Conservation (phyloP, 2,797 vertebrate species). For the Sphenopsis melanotis region DNA sequence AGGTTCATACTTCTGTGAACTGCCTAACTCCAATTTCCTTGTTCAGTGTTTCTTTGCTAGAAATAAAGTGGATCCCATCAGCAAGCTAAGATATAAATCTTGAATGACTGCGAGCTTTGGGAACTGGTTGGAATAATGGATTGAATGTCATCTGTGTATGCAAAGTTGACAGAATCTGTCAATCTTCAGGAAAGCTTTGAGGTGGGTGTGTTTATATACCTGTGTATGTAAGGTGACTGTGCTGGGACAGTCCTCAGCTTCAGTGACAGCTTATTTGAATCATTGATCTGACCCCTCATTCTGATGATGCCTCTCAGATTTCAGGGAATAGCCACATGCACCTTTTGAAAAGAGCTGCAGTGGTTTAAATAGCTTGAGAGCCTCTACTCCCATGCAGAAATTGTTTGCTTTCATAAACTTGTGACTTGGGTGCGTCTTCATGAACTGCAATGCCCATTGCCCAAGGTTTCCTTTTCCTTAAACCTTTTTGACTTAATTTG, state of each 20-base stretch:
- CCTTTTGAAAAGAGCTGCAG: not conserved
- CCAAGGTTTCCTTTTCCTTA: not conserved
- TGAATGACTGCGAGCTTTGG: conserved; percentile 37
- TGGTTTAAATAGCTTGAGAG: not conserved
- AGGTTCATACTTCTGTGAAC: not conserved
- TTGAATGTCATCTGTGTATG: conserved; percentile 25
- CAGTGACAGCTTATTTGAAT: not conserved
- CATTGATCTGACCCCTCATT: not conserved
- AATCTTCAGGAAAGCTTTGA: conserved; percentile 11
- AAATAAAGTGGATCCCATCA: conserved; percentile 15
- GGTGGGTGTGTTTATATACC: not conserved
- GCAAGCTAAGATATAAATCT: conserved; percentile 31
- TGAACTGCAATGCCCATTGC: rapidly evolving
- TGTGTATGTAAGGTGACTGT: not conserved
- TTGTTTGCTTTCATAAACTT: not conserved
- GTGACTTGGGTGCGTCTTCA: not conserved
- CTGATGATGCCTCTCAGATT: not conserved
- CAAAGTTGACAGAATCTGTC: conserved; percentile 42
- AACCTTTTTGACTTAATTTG: not conserved
- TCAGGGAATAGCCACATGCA: not conserved
- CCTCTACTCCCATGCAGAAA: not conserved
- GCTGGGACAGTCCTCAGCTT: not conserved
- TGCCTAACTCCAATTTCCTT: not conserved
- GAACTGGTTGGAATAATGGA: conserved; percentile 14
- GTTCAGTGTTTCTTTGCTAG: conserved; percentile 16